These are phyloP conservation scores for Limnephilus marmoratus DNA, from an alignment of 2,888 invertebrate species.

Conservation along the genomic window DNA sequence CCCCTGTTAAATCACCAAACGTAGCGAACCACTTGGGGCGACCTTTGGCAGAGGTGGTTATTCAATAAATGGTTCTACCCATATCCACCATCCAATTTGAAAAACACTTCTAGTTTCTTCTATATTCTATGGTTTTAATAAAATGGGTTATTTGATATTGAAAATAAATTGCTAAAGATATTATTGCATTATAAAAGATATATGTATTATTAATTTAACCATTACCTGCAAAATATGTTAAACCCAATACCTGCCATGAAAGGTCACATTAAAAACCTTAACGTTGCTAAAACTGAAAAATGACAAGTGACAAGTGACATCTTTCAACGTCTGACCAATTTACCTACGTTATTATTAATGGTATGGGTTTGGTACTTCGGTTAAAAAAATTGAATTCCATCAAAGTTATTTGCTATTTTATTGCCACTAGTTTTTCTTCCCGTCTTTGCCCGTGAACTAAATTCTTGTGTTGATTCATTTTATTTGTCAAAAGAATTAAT, in stretches of 20 bases:
- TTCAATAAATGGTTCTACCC: too few relatives aligned
- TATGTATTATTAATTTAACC: background rate
- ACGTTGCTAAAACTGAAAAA: background rate
- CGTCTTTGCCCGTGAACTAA: background rate
- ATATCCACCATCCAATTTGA: too few relatives aligned
- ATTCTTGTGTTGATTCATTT: background rate
- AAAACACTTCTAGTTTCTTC: too few relatives aligned
- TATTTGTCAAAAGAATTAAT: background rate
- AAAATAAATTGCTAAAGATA: background rate
- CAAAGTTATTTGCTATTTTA: background rate
- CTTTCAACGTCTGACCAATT: background rate
- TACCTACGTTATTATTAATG: background rate
- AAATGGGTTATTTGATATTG: background rate
- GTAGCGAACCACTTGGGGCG: too few relatives aligned
- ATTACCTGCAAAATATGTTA: background rate
- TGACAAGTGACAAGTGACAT: background rate
- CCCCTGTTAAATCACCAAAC: too few relatives aligned
- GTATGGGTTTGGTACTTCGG: background rate
- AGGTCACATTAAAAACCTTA: background rate
- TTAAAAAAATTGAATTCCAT: background rate
- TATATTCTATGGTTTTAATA: too few relatives aligned
- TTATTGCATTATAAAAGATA: too few relatives aligned
- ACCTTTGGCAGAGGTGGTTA: too few relatives aligned
- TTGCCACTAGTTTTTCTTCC: background rate
- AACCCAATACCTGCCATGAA: background rate